Evolutionary conservation across 2,888 invertebrate species (phyloP).

Genomic region (Megamerina dolium): DNA sequence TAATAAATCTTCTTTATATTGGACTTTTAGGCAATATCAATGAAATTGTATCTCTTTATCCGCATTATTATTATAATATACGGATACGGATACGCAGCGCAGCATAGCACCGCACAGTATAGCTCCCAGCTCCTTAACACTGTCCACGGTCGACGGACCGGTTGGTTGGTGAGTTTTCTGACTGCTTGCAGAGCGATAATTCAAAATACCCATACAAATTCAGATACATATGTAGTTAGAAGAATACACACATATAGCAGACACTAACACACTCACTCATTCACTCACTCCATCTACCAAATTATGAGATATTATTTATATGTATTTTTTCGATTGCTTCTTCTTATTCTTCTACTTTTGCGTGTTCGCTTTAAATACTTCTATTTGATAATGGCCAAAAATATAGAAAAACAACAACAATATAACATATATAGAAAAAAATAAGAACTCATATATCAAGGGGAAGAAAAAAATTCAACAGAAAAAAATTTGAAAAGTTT

Average conservation of each 20-base stretch:
- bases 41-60: slow-evolving; percentile 49
- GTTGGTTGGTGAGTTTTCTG: neutral
- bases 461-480: no score
- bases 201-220: neutral
- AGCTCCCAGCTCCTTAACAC: neutral
- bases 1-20: slow-evolving; percentile 47
- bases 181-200: neutral
- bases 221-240: neutral
- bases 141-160: neutral
- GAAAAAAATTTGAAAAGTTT: no score
- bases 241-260: neutral
- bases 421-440: no score
- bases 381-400: slow-evolving; percentile 32
- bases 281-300: slow-evolving; percentile 22
- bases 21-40: slow-evolving; percentile 49
- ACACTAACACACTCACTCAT: neutral
- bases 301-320: slow-evolving; percentile 41
- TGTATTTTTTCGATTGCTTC: slow-evolving; percentile 15
- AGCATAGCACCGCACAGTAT: no score
- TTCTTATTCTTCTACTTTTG: slow-evolving; percentile 7
- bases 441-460: no score
- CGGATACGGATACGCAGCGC: slow-evolving; percentile 29
- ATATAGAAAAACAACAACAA: neutral
- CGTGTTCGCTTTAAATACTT: slow-evolving; percentile 26
- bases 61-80: slow-evolving; percentile 48